phyloP scores from a whole-genome alignment of 1,140 invertebrate species.

The Drosophila micromelanica region DNA sequence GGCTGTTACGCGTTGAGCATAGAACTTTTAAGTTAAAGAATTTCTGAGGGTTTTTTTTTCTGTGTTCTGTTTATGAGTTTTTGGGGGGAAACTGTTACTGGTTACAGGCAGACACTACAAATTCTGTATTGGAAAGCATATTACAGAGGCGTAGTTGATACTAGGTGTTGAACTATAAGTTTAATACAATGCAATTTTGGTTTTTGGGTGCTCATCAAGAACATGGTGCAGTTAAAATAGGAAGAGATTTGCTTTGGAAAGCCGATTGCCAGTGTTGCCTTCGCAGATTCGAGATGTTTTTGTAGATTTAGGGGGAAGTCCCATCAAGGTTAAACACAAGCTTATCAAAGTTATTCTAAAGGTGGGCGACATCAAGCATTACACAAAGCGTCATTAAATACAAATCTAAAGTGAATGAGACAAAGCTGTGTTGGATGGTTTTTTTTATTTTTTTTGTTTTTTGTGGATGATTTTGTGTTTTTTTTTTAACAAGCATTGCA shows the following conservation, averaged over 20 bases:
- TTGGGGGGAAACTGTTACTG: constrained; percentile 44
- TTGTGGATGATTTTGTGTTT: constrained; percentile 12
- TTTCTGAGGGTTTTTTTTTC: constrained; percentile 48
- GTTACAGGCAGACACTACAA: constrained; percentile 65
- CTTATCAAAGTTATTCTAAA: constrained; percentile 47
- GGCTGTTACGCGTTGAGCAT: constrained; percentile 37
- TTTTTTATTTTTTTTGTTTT: constrained; percentile 19
- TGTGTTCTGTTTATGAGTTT: constrained; percentile 58
- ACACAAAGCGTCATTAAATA: constrained; percentile 63
- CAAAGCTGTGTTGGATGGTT: constrained; percentile 25
- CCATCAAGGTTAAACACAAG: constrained; percentile 28
- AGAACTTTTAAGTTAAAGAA: constrained; percentile 58
- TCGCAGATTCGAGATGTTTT: constrained; percentile 10
- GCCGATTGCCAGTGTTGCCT: background rate
- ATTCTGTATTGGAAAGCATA: constrained; percentile 55
- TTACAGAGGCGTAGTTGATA: constrained; percentile 47
- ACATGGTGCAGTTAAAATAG: constrained; percentile 17
- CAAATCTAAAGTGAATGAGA: constrained; percentile 40
- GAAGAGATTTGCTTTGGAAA: constrained; percentile 4
- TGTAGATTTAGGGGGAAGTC: constrained; percentile 6
- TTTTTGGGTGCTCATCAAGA: constrained; percentile 47
- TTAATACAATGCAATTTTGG: background rate
- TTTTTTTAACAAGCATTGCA: constrained; percentile 60
- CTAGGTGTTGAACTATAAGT: constrained; percentile 36
- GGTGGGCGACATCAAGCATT: constrained; percentile 61